Evolutionary conservation across 2,888 invertebrate species (phyloP).

Genomic region (Aquatica leii): DNA sequence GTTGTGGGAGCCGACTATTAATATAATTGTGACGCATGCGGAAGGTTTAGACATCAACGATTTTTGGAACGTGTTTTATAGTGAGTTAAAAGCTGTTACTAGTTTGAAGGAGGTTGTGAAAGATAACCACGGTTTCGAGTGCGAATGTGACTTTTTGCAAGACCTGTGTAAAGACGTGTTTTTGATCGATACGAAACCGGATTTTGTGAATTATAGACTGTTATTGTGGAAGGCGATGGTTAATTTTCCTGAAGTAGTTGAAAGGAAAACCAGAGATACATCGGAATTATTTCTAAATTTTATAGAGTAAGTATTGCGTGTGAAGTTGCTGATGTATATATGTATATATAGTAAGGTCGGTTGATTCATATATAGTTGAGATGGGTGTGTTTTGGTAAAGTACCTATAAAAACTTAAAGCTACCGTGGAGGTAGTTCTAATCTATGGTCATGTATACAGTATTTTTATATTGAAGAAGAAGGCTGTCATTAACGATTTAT

Average conservation of each 20-base stretch:
- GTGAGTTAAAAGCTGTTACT: slow-evolving; percentile 66
- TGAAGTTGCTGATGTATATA: no score
- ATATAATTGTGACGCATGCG: slow-evolving; percentile 80
- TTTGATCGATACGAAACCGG: slow-evolving; percentile 66
- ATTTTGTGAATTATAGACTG: slow-evolving; percentile 78
- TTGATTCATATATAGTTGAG: no score
- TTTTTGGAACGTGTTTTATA: slow-evolving; percentile 78
- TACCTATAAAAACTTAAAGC: no score
- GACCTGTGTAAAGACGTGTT: slow-evolving; percentile 51
- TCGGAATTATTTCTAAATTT: slow-evolving; percentile 83
- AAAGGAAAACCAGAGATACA: slow-evolving; percentile 81
- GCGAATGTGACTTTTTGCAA: slow-evolving; percentile 45
- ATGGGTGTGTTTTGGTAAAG: no score
- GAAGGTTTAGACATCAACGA: slow-evolving; percentile 65
- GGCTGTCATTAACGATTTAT: no score
- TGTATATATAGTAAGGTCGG: no score
- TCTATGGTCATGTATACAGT: no score
- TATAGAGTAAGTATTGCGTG: slow-evolving; percentile 70
- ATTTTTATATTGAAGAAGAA: no score
- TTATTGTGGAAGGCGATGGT: slow-evolving; percentile 84
- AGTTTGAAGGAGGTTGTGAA: slow-evolving; percentile 58
- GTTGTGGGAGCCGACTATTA: slow-evolving; percentile 84
- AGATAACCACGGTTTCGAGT: slow-evolving; percentile 31
- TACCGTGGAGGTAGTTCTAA: no score
- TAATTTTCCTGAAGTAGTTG: slow-evolving; percentile 77